Conservation (phyloP, 2,113 vertebrate genomes). For the Barbus barbus region DNA sequence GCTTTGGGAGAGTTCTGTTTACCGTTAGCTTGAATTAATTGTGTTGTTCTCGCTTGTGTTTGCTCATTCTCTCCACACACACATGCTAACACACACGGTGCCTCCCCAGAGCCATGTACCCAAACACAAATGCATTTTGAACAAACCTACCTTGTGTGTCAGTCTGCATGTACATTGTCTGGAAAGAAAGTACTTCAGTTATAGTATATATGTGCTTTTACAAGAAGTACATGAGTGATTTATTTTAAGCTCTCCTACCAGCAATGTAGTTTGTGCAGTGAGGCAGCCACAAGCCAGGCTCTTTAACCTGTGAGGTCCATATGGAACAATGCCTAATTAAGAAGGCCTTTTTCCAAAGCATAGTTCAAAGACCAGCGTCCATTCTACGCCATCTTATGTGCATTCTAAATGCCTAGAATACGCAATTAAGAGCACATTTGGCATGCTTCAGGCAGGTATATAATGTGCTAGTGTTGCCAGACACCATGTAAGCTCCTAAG, state of each 20-base stretch:
- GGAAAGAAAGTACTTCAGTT: background rate
- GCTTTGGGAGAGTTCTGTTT: conserved; percentile 19
- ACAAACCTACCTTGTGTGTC: conserved; percentile 25
- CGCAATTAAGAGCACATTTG: background rate
- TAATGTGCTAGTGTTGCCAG: background rate
- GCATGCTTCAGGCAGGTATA: conserved; percentile 13
- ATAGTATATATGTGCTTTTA: background rate
- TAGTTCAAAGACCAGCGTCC: conserved; percentile 2
- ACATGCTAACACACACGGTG: conserved; percentile 15
- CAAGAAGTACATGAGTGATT: background rate
- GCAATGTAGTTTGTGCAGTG: background rate
- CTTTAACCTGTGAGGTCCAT: conserved; percentile 17
- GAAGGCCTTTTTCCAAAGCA: conserved; percentile 28
- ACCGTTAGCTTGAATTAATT: conserved; percentile 31
- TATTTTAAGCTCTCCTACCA: background rate
- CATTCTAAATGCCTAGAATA: background rate
- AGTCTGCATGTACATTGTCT: background rate
- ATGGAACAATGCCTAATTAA: conserved; percentile 20
- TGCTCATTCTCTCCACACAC: conserved; percentile 29
- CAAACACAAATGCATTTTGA: conserved; percentile 39
- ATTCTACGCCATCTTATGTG: background rate
- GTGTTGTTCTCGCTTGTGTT: conserved; percentile 1
- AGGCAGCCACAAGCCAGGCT: background rate
- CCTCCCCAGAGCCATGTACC: conserved; percentile 43
- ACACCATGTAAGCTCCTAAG: conserved; percentile 4